Evolutionary conservation across 2,888 invertebrate genomes (phyloP).

Genomic region (Eupithecia tripunctaria): DNA sequence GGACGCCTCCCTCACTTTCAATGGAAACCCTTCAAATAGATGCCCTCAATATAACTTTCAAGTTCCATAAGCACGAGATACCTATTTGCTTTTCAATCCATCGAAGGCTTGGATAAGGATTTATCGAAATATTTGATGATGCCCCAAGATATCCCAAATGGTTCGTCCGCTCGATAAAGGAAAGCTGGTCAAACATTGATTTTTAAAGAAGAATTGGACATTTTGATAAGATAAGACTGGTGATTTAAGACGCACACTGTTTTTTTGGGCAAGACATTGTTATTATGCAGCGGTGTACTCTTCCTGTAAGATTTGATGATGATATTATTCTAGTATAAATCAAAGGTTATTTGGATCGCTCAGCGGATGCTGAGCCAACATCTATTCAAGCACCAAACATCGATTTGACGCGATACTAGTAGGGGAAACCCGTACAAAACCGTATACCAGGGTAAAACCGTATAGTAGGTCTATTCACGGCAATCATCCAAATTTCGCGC

Average conservation of each 20-base stretch:
- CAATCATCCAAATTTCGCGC: too few species aligned
- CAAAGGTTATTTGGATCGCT: too few species aligned
- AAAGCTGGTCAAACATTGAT: slow-evolving; percentile 37
- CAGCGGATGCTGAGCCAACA: too few species aligned
- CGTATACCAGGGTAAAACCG: too few species aligned
- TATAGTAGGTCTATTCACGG: too few species aligned
- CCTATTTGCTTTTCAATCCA: slow-evolving; percentile 61
- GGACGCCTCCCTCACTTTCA: slow-evolving; percentile 49
- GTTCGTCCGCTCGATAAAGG: slow-evolving; percentile 30
- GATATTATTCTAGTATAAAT: too few species aligned
- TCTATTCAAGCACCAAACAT: too few species aligned
- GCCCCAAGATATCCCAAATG: slow-evolving; percentile 24
- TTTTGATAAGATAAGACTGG: slow-evolving; percentile 12
- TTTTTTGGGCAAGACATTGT: not conserved
- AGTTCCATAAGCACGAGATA: slow-evolving; percentile 54
- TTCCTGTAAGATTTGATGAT: not conserved
- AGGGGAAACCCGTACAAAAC: too few species aligned
- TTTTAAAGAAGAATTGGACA: not conserved
- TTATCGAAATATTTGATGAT: slow-evolving; percentile 45
- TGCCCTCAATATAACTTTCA: slow-evolving; percentile 57
- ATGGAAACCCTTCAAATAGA: slow-evolving; percentile 49
- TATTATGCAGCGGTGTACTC: not conserved
- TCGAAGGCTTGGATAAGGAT: slow-evolving; percentile 55
- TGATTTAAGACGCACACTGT: not conserved
- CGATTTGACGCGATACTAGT: too few species aligned